phyloP scores from a whole-genome alignment of 2,113 vertebrate genomes.

The Neogale vison region DNA sequence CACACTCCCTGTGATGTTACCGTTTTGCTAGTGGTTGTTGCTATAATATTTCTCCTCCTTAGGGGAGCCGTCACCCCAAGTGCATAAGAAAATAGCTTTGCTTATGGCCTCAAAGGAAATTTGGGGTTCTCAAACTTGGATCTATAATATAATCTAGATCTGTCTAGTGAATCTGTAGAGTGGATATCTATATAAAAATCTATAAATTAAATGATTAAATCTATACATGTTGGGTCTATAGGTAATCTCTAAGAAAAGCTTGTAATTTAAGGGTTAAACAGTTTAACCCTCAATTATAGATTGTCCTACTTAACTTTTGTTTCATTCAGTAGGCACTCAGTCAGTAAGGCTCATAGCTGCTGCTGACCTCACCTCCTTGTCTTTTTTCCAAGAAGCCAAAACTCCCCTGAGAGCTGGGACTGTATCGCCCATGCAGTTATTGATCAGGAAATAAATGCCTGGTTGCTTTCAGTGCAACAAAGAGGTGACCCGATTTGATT shows the following conservation, averaged over 20 bases:
- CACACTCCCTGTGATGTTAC: not conserved
- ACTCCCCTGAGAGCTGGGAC: not conserved
- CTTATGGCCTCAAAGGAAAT: not conserved
- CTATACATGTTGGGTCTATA: not conserved
- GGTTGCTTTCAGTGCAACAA: not conserved
- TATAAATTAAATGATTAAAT: not conserved
- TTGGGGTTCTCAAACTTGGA: not conserved
- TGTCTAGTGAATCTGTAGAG: not conserved
- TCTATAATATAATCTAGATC: not conserved
- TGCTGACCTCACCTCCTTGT: not conserved
- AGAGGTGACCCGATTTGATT: not conserved
- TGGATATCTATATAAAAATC: not conserved
- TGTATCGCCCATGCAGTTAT: not conserved
- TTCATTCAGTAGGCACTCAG: not conserved
- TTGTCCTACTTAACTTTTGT: not conserved
- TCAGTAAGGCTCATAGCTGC: not conserved
- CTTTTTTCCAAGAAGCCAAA: conserved; percentile 15
- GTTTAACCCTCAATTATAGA: not conserved
- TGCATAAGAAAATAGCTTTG: not conserved
- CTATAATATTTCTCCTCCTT: not conserved
- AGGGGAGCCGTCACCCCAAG: not conserved
- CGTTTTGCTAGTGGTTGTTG: not conserved
- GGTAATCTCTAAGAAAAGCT: not conserved
- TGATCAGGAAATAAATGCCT: not conserved
- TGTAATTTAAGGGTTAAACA: not conserved